phyloP scores from a whole-genome alignment of 2,888 invertebrate genomes.

The Meiosimyza platycephala region DNA sequence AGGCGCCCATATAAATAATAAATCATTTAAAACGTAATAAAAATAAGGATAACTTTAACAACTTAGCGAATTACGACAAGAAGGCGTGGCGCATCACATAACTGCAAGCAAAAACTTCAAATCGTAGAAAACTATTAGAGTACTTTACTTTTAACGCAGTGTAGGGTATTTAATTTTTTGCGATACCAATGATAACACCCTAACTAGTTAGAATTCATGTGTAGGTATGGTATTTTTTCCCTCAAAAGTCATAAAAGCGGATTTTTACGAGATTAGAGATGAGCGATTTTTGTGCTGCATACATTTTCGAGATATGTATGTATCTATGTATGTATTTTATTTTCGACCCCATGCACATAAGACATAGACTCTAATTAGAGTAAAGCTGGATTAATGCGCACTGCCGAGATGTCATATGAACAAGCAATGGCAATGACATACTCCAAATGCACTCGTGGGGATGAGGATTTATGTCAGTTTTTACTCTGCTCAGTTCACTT shows the following conservation, averaged over 20 bases:
- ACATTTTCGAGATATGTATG: background rate
- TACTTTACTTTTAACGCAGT: no score
- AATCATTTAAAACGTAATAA: no score
- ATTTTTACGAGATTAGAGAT: slow-evolving; percentile 27
- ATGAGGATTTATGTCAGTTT: slow-evolving; percentile 1
- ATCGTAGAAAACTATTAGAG: no score
- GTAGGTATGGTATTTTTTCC: background rate
- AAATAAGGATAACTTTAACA: no score
- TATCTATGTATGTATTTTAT: background rate
- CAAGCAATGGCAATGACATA: slow-evolving; percentile 7
- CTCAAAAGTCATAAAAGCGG: slow-evolving; percentile 28
- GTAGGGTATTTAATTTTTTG: no score
- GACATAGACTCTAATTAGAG: slow-evolving; percentile 33
- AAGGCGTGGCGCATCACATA: no score
- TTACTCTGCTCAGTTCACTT: background rate
- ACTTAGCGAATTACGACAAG: no score
- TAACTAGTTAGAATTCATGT: slow-evolving; percentile 2
- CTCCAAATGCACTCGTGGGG: slow-evolving; percentile 21
- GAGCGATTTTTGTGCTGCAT: slow-evolving; percentile 25
- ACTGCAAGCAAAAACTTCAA: no score
- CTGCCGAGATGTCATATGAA: background rate
- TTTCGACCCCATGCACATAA: background rate
- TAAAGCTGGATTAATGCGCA: slow-evolving; percentile 27
- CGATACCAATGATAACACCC: no score
- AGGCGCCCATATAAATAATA: no score